Evolutionary conservation across 2,797 vertebrate species (phyloP).

Genomic region (Xyrichtys novacula): DNA sequence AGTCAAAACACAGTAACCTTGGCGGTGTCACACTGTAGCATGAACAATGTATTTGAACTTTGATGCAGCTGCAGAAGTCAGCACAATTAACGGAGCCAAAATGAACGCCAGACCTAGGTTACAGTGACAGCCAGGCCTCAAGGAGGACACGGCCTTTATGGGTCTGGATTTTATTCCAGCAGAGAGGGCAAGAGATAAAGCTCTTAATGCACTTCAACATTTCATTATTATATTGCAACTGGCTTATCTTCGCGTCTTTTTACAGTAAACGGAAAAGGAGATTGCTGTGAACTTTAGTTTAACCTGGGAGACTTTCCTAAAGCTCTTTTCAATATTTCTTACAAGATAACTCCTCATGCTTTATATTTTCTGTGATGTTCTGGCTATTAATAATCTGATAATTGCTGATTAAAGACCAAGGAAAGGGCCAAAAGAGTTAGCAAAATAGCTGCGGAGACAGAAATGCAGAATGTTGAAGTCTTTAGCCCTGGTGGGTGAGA

Average conservation of each 20-base stretch:
- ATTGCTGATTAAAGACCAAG: background rate
- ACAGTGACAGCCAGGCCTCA: background rate
- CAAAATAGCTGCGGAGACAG: slow-evolving; percentile 22
- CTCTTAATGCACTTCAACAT: background rate
- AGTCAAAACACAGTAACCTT: slow-evolving; percentile 35
- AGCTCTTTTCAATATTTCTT: background rate
- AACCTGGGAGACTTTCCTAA: slow-evolving; percentile 15
- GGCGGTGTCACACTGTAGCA: slow-evolving; percentile 23
- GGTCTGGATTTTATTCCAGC: background rate
- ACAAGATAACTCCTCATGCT: slow-evolving; percentile 5
- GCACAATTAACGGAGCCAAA: background rate
- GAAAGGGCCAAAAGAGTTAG: background rate
- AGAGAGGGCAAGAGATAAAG: background rate
- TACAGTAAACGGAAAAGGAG: slow-evolving; percentile 5
- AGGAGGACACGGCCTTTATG: background rate
- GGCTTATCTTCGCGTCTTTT: background rate
- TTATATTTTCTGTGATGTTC: slow-evolving; percentile 15
- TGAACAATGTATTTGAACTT: slow-evolving; percentile 32
- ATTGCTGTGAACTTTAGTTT: too few relatives aligned
- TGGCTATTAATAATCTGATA: slow-evolving; percentile 7
- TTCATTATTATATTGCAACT: background rate
- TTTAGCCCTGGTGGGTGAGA: slow-evolving; percentile 1
- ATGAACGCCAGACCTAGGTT: slow-evolving; percentile 2
- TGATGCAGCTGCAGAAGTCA: slow-evolving; percentile 17
- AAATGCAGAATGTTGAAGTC: too few relatives aligned